Evolutionary conservation across 2,113 vertebrate species (phyloP).

Genomic region (Antechinus flavipes): DNA sequence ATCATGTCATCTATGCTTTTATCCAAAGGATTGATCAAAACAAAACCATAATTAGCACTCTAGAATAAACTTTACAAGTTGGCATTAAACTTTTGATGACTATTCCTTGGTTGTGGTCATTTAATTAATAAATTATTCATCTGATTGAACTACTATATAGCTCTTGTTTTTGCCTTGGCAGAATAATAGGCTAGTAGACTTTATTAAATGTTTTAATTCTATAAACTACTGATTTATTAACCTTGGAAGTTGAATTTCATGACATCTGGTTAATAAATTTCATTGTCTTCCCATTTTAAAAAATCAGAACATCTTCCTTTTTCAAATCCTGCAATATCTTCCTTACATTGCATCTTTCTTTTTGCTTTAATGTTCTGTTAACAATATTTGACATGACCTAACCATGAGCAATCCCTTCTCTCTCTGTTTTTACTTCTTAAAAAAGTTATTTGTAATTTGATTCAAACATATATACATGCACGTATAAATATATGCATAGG

Average conservation of each 20-base stretch:
- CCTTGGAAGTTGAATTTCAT: neutral
- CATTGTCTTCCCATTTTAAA: neutral
- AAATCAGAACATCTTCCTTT: neutral
- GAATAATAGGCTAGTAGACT: neutral
- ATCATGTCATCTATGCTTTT: no score
- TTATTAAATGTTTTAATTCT: neutral
- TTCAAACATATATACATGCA: no score
- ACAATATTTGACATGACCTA: neutral
- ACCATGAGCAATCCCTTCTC: neutral
- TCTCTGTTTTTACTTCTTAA: neutral
- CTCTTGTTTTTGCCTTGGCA: neutral
- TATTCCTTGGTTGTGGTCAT: neutral
- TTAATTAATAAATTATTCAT: neutral
- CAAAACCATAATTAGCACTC: neutral
- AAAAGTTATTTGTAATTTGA: no score
- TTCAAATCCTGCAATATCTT: neutral
- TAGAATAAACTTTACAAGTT: neutral
- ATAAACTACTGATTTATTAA: neutral
- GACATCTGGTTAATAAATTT: neutral
- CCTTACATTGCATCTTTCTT: neutral
- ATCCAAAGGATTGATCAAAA: no score
- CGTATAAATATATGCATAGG: neutral
- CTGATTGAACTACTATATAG: neutral
- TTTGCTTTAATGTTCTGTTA: neutral
- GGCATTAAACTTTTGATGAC: neutral